Conservation (phyloP, 2,113 vertebrate species). For the Urocitellus parryii region DNA sequence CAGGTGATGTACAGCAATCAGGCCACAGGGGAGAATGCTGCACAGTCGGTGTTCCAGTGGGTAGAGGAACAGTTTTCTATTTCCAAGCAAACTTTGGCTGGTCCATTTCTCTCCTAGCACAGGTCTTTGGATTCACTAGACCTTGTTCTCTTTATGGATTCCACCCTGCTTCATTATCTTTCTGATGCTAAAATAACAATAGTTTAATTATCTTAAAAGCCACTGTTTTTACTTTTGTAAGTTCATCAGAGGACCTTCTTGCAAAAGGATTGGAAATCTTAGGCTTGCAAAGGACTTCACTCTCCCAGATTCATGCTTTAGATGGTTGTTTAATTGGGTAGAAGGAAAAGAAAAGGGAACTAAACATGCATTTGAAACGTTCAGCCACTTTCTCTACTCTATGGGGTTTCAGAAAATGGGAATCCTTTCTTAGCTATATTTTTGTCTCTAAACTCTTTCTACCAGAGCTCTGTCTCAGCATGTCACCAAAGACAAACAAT, state of each 20-base stretch:
- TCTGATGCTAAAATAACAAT: conserved; percentile 26
- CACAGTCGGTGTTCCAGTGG: fast-evolving
- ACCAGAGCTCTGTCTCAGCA: neutral
- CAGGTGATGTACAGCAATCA: neutral
- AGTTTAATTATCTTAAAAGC: neutral
- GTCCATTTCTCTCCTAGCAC: neutral
- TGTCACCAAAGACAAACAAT: neutral
- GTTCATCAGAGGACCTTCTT: neutral
- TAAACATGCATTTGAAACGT: neutral
- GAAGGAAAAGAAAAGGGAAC: conserved; percentile 34
- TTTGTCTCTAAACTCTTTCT: neutral
- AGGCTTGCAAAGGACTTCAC: neutral
- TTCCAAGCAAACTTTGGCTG: neutral
- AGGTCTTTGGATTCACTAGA: fast-evolving
- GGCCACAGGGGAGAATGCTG: neutral
- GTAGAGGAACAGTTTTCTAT: neutral
- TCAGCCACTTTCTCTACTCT: neutral
- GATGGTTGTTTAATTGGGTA: neutral
- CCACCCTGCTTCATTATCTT: neutral
- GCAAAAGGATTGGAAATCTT: neutral
- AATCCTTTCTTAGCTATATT: neutral
- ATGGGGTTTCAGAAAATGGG: conserved; percentile 1
- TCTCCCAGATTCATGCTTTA: neutral
- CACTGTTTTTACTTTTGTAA: neutral
- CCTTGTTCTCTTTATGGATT: neutral